Base-by-base conservation (phyloP, 35 echinoderm and acorn worm genomes). In the Apostichopus parvimensis region DNA sequence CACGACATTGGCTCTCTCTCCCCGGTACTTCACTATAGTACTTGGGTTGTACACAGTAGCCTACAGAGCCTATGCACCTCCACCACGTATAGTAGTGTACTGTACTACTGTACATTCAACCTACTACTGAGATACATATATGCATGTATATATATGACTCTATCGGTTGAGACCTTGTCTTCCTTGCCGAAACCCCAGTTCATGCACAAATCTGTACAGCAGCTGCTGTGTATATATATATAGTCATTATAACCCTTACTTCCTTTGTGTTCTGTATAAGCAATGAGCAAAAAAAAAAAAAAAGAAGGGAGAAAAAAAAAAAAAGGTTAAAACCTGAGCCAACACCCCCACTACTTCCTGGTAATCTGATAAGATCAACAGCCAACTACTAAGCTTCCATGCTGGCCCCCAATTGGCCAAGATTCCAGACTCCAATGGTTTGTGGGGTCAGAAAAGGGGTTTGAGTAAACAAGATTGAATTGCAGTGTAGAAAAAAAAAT, bases 331-430 rank as follows among this genome's bases (percentile, higher is more conserved):
- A 45, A 90, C 22, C 73, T 55, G 68, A 77, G 73, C 88, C 88
- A 77, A 90, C 88, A 58, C 88, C 88, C 88, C 88, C 88, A 90
- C 88, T 78, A 75, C 88, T 90, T 90, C 88, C 88, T 77, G 68
- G 58, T 90, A 75, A 90, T 90, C 88, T 23, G 88, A 90, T 77
- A 87, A 87, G 57, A 87, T 87, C 85, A 68, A 24, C 65, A 14
- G 80, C 80, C 80, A 83, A 83, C 80, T 83, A 56, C 60, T 53
- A 17, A 55, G 55, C 58, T 72, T 64, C 85, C 58, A 72, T 25
- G 55, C 57, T 72, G 21, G 55, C 88, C 88, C 88, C 88, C 88
- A 77, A 90, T 90, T 90, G 88, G 88, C 88, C 88, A 90, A 64
- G 70, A 75, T 90, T 90, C 70, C 88, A 90, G 73, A 78, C 73